Evolutionary conservation across 2,113 vertebrate genomes (phyloP).

Genomic region (Calypte anna): DNA sequence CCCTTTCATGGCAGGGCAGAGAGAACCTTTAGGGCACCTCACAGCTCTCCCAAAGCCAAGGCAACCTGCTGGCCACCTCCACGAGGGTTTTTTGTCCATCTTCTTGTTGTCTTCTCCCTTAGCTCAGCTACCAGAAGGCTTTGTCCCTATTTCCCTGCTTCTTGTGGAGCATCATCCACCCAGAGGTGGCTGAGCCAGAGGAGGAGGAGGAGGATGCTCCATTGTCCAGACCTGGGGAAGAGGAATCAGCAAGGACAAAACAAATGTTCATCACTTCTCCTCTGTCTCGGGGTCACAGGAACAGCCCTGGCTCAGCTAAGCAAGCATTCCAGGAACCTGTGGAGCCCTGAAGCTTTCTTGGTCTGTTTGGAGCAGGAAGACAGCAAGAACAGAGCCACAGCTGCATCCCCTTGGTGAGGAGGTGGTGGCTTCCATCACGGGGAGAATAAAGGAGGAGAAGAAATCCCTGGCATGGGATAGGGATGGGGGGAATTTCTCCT

Average conservation of each 20-base stretch:
- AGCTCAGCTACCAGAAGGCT: neutral
- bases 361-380: neutral
- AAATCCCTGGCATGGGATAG: neutral
- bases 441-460: too few relatives aligned
- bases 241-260: neutral
- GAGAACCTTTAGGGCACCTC: neutral
- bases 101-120: neutral
- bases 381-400: neutral
- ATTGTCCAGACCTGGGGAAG: neutral
- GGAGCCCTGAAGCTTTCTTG: neutral
- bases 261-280: neutral
- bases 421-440: neutral
- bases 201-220: neutral
- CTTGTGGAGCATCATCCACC: neutral
- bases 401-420: neutral
- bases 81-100: neutral
- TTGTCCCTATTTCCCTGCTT: neutral
- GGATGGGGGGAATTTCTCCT: accelerated
- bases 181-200: accelerated
- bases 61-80: neutral
- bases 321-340: accelerated
- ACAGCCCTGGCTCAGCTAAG: neutral
- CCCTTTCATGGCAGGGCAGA: neutral
- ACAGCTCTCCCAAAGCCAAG: neutral
- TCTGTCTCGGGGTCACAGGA: accelerated